phyloP scores from a whole-genome alignment of 2,888 invertebrate species.

The Harpagoxenus sublaevis region DNA sequence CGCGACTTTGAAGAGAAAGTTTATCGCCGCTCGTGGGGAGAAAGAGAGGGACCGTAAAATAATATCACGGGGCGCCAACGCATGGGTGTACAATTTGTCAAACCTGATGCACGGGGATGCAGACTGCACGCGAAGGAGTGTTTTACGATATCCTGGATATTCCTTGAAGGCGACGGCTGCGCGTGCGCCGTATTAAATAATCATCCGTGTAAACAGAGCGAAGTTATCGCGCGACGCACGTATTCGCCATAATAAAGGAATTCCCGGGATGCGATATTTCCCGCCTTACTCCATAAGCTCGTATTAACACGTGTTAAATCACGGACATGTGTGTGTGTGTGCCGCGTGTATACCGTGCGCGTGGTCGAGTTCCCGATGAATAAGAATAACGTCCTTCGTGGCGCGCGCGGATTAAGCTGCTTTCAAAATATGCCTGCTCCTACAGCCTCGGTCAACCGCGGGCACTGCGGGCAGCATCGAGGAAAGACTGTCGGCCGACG shows the following conservation, averaged over 20 bases:
- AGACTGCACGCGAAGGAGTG: background rate
- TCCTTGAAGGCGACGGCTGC: background rate
- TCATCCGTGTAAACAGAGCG: slow-evolving; percentile 7
- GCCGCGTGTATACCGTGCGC: background rate
- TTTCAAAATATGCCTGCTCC: slow-evolving; percentile 31
- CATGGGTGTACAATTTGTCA: slow-evolving; percentile 43
- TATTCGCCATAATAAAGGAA: background rate
- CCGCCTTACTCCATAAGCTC: slow-evolving; percentile 26
- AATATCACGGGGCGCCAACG: background rate
- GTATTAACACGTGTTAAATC: slow-evolving; percentile 51
- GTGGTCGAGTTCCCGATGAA: slow-evolving; percentile 4
- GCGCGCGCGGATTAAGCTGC: slow-evolving; percentile 33
- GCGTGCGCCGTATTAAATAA: slow-evolving; percentile 19
- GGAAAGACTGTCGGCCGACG: slow-evolving; percentile 30
- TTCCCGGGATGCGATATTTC: slow-evolving; percentile 16
- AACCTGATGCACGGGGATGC: background rate
- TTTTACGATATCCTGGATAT: background rate
- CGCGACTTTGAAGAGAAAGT: background rate
- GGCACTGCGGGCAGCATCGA: background rate
- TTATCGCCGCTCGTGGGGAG: background rate
- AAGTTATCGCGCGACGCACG: slow-evolving; percentile 7
- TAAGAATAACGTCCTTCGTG: slow-evolving; percentile 34
- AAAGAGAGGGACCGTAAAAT: slow-evolving; percentile 6
- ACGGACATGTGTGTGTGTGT: background rate
- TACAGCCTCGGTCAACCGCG: background rate